Base-by-base conservation (phyloP, 2,888 invertebrate genomes). In the Ophion ellenae region DNA sequence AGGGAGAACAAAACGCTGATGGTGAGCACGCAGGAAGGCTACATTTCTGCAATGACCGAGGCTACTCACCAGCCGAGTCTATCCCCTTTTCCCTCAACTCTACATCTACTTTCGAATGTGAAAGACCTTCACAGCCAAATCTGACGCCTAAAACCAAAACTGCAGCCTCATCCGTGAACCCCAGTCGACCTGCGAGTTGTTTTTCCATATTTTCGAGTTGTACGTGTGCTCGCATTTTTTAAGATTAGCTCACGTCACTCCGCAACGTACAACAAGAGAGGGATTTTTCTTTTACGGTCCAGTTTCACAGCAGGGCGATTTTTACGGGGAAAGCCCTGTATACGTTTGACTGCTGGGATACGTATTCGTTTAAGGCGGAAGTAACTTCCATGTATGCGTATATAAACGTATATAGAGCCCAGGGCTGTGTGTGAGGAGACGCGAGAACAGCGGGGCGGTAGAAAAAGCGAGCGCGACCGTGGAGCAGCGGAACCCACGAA, bases 401-500 rank as follows among this genome's bases (percentile, higher is more conserved):
- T 76, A 66, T 53, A 53, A 64, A 28, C 14, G 53, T 66, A 20
- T 53, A 17, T 53, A 53, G 6, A 20, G 59, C 64, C 28, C 6
- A n/a, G 14, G 28, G 53, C n/a, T 66, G n/a, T 63, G 47, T 47
- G 47, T 20, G 53, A 40, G 76, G 20, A 69, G 6, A 76, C 17
- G 20, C 28, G 67, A 66, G 36, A 40, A 59, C 73, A 32, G n/a
- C 40, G 76, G 61, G 61, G 28, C 69, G 32, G 76, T 69, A 24
- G 75, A 76, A 66, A 73, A 80, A 57, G 79, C 53, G 24, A 77
- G 24, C 79, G 70, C 53, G 82, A 40, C 20, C 67, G 70, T 45
- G 76, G 69, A 78, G 67, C 78, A 66, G 74, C 36, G 61, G 67
- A 66, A 69, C 76, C 77, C 80, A 71, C 32, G 80, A 73, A 80